Conservation (phyloP, 2,888 invertebrate species). For the Drosophila algonquin region DNA sequence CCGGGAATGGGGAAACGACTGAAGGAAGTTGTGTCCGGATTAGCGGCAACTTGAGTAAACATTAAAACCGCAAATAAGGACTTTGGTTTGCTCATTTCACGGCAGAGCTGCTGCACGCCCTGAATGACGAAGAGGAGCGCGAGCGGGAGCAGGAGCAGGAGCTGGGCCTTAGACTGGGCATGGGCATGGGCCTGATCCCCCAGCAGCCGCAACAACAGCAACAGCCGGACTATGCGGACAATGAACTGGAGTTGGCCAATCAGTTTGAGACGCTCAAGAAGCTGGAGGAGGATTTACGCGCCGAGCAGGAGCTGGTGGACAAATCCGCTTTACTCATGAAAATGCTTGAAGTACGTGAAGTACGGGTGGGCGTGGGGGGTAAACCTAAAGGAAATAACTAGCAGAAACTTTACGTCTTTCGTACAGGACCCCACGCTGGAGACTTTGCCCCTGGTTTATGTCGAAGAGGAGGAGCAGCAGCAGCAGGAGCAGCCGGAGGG, state of each 20-base stretch:
- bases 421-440: slow-evolving; percentile 81
- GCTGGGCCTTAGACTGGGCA: slow-evolving; percentile 56
- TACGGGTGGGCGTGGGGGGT: neutral
- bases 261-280: slow-evolving; percentile 81
- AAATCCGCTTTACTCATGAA: slow-evolving; percentile 83
- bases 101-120: slow-evolving; percentile 76
- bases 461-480: slow-evolving; percentile 76
- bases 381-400: neutral
- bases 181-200: slow-evolving; percentile 14
- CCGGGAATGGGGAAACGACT: neutral
- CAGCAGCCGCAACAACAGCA: slow-evolving; percentile 8
- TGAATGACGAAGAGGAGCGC: slow-evolving; percentile 75
- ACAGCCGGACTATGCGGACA: slow-evolving; percentile 77
- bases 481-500: slow-evolving; percentile 15
- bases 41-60: slow-evolving; percentile 51
- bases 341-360: slow-evolving; percentile 80
- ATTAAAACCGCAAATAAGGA: slow-evolving; percentile 51
- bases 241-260: slow-evolving; percentile 79
- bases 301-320: slow-evolving; percentile 83
- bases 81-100: slow-evolving; percentile 32
- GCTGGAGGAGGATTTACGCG: slow-evolving; percentile 81
- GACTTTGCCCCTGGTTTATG: slow-evolving; percentile 82
- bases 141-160: slow-evolving; percentile 61
- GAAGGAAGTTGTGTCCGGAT: slow-evolving; percentile 49
- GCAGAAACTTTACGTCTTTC: neutral